Conservation (phyloP, 1,140 invertebrate genomes). For the Drosophila nikananu region DNA sequence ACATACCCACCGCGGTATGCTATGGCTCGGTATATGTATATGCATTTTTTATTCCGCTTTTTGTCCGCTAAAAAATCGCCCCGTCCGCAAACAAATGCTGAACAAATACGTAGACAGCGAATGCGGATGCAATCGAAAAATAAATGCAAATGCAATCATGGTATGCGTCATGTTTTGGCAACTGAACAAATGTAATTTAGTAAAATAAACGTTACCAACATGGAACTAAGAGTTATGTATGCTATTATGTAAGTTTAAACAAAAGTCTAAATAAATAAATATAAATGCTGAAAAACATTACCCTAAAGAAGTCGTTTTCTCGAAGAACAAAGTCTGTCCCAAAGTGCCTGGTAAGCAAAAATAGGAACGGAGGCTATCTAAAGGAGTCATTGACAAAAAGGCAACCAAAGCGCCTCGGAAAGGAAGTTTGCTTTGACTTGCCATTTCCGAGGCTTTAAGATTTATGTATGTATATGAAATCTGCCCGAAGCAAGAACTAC, state of each 20-base stretch:
- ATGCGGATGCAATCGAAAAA: slow-evolving; percentile 47
- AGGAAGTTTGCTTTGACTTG: not conserved
- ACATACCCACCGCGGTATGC: not conserved
- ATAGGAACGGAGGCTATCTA: not conserved
- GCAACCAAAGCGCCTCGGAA: not conserved
- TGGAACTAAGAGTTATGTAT: slow-evolving; percentile 74
- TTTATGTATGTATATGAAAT: slow-evolving; percentile 1
- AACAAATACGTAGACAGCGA: slow-evolving; percentile 33
- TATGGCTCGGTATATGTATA: slow-evolving; percentile 1
- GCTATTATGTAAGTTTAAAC: slow-evolving; percentile 73
- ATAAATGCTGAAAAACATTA: slow-evolving; percentile 24
- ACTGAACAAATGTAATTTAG: slow-evolving; percentile 81
- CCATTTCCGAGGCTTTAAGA: not conserved
- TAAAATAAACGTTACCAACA: slow-evolving; percentile 74
- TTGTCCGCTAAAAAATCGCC: slow-evolving; percentile 23
- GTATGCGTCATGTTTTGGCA: slow-evolving; percentile 69
- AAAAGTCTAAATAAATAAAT: slow-evolving; percentile 65
- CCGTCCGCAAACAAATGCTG: slow-evolving; percentile 36
- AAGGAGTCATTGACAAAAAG: not conserved
- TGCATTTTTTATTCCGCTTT: slow-evolving; percentile 27
- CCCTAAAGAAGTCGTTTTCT: not conserved
- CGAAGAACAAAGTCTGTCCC: not conserved
- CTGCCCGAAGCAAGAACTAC: not conserved
- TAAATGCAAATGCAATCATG: slow-evolving; percentile 67
- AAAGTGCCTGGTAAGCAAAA: not conserved